Evolutionary conservation across 2,888 invertebrate species (phyloP).

Genomic region (Agapetus fuscipes): DNA sequence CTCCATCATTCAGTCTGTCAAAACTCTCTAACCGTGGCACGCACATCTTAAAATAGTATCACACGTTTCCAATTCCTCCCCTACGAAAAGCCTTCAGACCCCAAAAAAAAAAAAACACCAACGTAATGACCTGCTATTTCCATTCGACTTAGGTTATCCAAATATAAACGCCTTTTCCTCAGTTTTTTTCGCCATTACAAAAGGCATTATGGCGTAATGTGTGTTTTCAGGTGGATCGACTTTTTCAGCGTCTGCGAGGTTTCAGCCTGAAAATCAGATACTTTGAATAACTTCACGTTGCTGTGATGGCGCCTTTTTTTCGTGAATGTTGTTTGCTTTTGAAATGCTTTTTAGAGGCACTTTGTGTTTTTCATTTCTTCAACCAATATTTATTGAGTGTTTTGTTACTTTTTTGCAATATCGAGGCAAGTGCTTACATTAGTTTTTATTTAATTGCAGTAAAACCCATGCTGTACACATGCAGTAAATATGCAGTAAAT

Average conservation of each 20-base stretch:
- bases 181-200: neutral
- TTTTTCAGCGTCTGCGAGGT: neutral
- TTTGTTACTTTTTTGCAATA: too few relatives aligned
- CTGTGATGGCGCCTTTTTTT: too few relatives aligned
- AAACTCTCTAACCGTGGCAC: neutral
- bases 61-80: neutral
- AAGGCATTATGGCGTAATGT: neutral
- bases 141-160: neutral
- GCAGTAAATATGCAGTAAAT: too few relatives aligned
- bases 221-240: neutral
- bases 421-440: too few relatives aligned
- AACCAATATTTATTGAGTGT: too few relatives aligned
- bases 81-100: neutral
- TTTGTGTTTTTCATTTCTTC: too few relatives aligned
- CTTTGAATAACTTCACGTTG: too few relatives aligned
- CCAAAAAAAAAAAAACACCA: too few relatives aligned
- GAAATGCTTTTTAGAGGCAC: too few relatives aligned
- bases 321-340: too few relatives aligned
- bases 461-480: too few relatives aligned
- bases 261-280: neutral
- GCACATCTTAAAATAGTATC: neutral
- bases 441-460: too few relatives aligned
- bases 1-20: neutral
- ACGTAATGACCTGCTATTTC: neutral
- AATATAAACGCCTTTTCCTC: neutral